Evolutionary conservation across 2,113 vertebrate species (phyloP), one percentile per base, ranked within the genome.

Genomic region (Carassius gibelio): DNA sequence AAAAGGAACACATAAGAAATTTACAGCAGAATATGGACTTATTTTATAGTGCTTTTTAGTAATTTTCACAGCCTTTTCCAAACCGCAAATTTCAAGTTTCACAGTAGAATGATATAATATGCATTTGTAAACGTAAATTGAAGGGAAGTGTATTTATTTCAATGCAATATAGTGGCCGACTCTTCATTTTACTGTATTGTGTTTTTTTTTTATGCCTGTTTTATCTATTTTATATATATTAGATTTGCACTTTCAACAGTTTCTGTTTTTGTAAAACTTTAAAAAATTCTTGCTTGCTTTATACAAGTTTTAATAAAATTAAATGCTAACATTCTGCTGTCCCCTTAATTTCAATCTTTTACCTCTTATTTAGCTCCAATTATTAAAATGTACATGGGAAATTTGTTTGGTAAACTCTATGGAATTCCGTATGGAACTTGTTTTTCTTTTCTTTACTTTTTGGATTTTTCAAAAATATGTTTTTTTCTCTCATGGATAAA

Each of bases 141-240:
- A 71, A 71, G 34, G 68, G 34, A 10, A 71, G 4, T 21, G 68
- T 71, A 38, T 71, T 71, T 71, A 71, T 71, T 69, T 38, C 66
- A 38, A 17, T 71, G 68, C 17, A 17, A 71, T 21, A 30, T 38
- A 71, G 34, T 69, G 68, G 34, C 34, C 14, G 34, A 68, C 26
- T 68, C 26, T 68, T 30, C 30, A 30, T 17, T 68, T 36, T 34
- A 75, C 23, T 30, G 1, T 52, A 52, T 52, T 15, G 48, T 8
- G n/a, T 30, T 52, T 75, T 23, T 38, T 38, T 21, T 71, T 38
- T 5, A 69, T 75, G n/a, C 8, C 15, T 75, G 21, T 75, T 75
- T n/a, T 26, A 19, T 38, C 0, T 62, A 19, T 21, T 38, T 71
- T 71, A 9, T 8, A 19, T 74, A 30, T 15, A 38, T 38, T 38